Evolutionary conservation across 2,797 vertebrate genomes (phyloP).

Genomic region (Hydrophis major): DNA sequence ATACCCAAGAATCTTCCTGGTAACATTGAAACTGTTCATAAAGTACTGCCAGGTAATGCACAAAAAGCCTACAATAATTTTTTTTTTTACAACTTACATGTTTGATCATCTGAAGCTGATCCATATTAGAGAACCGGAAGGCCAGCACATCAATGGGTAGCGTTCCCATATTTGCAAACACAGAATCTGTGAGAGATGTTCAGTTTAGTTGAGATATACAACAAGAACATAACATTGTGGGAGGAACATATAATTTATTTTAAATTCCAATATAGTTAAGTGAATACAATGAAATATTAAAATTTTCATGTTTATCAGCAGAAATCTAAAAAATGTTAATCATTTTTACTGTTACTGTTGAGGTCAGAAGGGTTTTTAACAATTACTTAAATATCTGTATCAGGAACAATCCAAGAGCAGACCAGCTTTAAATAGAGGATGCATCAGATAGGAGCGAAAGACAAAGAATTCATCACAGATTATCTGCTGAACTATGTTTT

Average conservation of each 20-base stretch:
- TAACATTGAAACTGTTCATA: not conserved
- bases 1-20: not conserved
- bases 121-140: not conserved
- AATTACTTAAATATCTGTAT: not conserved
- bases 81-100: not conserved
- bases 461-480: conserved; percentile 70
- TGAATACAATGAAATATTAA: not conserved
- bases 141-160: not conserved
- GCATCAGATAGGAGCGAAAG: conserved; percentile 89
- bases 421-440: conserved; percentile 45
- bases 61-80: not conserved
- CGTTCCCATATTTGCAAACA: not conserved
- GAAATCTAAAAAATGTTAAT: not conserved
- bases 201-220: not conserved
- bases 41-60: not conserved
- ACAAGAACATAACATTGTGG: not conserved
- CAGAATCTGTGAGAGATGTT: conserved; percentile 24
- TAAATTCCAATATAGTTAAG: not conserved
- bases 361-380: not conserved
- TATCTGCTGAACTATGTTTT: conserved; percentile 82
- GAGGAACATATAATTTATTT: not conserved
- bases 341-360: not conserved
- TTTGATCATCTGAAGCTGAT: not conserved
- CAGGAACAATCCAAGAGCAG: not conserved
- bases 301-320: not conserved